These are phyloP conservation scores for Pelecanus crispus DNA, from an alignment of 2,113 vertebrate genomes.

Conservation along the genomic window DNA sequence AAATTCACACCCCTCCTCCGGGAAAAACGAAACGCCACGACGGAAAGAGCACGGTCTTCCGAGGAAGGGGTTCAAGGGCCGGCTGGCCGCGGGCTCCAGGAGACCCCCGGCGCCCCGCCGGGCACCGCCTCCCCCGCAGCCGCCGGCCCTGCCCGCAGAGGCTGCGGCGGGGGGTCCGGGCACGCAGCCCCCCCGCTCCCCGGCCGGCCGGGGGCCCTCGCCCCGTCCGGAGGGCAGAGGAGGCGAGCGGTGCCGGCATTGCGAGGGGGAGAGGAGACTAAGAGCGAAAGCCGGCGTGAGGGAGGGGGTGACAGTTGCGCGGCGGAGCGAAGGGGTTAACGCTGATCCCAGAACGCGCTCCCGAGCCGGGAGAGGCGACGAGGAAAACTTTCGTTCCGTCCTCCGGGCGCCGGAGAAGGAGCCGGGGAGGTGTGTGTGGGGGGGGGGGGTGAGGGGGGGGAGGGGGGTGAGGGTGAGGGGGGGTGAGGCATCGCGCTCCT, in stretches of 20 bases:
- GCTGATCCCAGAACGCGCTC: constrained; percentile 31
- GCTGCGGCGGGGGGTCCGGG: neutral
- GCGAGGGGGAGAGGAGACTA: neutral
- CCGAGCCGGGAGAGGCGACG: neutral
- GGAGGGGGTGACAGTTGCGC: neutral
- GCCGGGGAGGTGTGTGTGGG: neutral
- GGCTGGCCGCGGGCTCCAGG: neutral
- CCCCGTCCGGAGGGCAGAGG: neutral
- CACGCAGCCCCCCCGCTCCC: neutral
- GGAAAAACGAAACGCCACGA: neutral
- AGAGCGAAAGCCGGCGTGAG: constrained; percentile 14
- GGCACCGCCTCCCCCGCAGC: neutral
- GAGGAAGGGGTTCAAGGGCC: neutral
- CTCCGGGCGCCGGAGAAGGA: neutral
- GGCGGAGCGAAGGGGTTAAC: constrained; percentile 65
- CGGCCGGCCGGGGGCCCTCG: neutral
- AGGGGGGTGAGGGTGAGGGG: neutral
- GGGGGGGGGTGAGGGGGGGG: no score
- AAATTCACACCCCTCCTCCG: neutral
- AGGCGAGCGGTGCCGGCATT: neutral
- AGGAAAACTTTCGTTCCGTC: constrained; percentile 8
- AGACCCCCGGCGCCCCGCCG: neutral
- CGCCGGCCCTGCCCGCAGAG: neutral
- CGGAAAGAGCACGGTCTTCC: neutral
- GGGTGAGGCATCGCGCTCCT: constrained; percentile 38